A percentile compares a stretch with the other conserved stretches of the same genome.
Conservation (phyloP, 2,888 invertebrate species). For the Lasioglossum zephyrum region DNA sequence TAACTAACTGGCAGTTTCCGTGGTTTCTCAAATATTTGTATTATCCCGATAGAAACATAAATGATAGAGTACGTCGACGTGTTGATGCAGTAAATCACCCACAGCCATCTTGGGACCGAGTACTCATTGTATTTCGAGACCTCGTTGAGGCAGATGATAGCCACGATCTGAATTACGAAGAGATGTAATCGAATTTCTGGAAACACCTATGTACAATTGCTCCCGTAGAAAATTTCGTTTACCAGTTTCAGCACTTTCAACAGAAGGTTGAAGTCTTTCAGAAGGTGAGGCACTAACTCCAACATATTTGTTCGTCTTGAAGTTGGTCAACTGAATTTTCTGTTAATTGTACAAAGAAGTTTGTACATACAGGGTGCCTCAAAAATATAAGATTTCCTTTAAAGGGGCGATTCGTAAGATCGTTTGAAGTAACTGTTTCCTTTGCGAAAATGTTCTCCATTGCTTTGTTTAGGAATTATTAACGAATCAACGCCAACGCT, state of each 20-base stretch:
- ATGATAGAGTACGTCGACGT: slow-evolving; percentile 72
- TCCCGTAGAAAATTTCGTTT: slow-evolving; percentile 2
- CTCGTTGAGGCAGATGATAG: slow-evolving; percentile 57
- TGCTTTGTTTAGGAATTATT: no score
- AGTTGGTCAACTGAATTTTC: neutral
- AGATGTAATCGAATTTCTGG: neutral
- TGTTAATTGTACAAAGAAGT: neutral
- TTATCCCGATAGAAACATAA: slow-evolving; percentile 62
- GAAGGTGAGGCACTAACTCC: slow-evolving; percentile 19
- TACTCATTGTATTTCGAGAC: slow-evolving; percentile 64
- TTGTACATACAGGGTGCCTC: neutral
- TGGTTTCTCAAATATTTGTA: slow-evolving; percentile 69
- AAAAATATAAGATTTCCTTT: no score
- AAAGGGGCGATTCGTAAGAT: no score
- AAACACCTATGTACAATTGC: neutral
- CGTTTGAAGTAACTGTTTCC: no score
- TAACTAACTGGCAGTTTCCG: slow-evolving; percentile 64
- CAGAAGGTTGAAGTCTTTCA: slow-evolving; percentile 66
- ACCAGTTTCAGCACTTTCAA: slow-evolving; percentile 71
- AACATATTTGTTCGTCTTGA: neutral
- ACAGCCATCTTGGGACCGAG: slow-evolving; percentile 72
- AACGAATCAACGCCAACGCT: no score
- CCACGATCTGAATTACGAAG: slow-evolving; percentile 56
- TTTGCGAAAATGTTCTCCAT: no score
- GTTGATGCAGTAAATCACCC: slow-evolving; percentile 75